phyloP scores from a whole-genome alignment of 2,113 vertebrate genomes.

The Engystomops pustulosus region DNA sequence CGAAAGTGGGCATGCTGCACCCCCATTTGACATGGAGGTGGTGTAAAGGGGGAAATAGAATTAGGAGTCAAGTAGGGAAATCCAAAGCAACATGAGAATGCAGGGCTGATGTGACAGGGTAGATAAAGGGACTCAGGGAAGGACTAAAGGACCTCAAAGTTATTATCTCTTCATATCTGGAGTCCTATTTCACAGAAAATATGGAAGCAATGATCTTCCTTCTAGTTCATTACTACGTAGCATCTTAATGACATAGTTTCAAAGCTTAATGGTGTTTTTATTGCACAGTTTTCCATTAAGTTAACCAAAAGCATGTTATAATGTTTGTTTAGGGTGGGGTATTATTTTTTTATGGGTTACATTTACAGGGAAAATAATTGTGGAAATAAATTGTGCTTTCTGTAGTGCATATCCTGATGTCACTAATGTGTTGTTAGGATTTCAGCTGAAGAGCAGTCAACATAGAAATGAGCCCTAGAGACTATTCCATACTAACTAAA shows the following conservation, averaged over 20 bases:
- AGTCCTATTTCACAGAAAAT: background rate
- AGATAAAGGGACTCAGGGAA: background rate
- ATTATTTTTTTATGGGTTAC: slow-evolving; percentile 3
- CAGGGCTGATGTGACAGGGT: background rate
- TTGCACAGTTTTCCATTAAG: slow-evolving; percentile 9
- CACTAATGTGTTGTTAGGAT: background rate
- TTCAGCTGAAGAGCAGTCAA: background rate
- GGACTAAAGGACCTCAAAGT: background rate
- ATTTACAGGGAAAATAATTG: slow-evolving; percentile 16
- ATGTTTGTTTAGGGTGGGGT: background rate
- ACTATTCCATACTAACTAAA: background rate
- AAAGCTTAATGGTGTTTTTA: slow-evolving; percentile 14
- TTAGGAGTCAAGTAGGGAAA: background rate
- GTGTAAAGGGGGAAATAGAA: too few species aligned
- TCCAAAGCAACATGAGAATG: background rate
- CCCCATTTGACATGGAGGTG: too few species aligned
- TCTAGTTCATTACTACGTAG: background rate
- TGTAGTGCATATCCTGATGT: background rate
- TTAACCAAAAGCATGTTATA: slow-evolving; percentile 38
- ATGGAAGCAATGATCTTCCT: background rate
- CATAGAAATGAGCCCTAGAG: background rate
- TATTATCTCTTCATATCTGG: background rate
- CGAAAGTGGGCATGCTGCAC: too few species aligned
- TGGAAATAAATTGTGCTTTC: background rate
- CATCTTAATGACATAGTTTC: background rate